A percentile compares a stretch with the other conserved stretches of the same genome.
Conservation (phyloP, 2,113 vertebrate species). For the Pelmatolapia mariae region DNA sequence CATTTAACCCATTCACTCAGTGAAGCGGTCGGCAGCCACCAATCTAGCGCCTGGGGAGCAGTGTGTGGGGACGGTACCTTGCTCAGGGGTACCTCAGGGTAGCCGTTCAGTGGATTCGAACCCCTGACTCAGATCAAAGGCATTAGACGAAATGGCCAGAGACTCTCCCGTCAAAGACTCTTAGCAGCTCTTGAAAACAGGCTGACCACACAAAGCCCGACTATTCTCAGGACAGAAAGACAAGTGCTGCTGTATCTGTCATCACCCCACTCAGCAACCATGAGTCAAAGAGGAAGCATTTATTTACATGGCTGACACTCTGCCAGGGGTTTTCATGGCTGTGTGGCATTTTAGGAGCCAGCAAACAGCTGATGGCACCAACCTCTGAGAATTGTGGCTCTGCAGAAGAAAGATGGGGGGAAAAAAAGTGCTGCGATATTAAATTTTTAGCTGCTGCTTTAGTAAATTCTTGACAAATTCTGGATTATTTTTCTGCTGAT, state of each 20-base stretch:
- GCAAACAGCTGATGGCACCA: background rate
- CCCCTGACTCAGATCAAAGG: background rate
- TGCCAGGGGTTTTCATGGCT: background rate
- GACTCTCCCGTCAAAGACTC: background rate
- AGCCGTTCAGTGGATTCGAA: background rate
- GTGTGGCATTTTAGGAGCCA: background rate
- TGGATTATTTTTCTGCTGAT: background rate
- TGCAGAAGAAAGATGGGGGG: fast-evolving
- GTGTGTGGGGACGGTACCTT: background rate
- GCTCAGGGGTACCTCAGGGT: background rate
- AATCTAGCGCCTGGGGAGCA: fast-evolving
- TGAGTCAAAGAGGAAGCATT: background rate
- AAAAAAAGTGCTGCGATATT: fast-evolving
- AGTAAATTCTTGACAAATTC: background rate
- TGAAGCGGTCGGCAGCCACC: fast-evolving
- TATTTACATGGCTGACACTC: background rate
- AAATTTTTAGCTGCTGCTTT: background rate
- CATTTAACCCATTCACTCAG: background rate
- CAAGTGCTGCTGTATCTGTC: background rate
- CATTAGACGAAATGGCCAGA: background rate
- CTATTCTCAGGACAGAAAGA: background rate
- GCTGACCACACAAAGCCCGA: background rate
- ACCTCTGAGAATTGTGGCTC: background rate
- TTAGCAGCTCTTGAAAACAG: background rate
- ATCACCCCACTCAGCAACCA: background rate